Evolutionary conservation across 2,797 vertebrate genomes (phyloP).

Genomic region (Microctenopoma lineatum): DNA sequence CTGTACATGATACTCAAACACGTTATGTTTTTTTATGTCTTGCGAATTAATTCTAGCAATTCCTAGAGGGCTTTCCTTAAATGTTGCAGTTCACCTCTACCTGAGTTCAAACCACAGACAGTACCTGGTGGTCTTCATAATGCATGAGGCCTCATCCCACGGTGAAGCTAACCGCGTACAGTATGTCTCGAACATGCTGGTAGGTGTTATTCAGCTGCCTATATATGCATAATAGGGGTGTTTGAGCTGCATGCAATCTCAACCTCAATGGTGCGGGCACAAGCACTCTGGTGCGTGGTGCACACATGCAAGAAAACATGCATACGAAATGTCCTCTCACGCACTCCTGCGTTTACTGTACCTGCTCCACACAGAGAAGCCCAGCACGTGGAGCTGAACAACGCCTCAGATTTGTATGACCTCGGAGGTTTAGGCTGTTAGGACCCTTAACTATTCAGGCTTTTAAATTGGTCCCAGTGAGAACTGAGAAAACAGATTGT

Average conservation of each 20-base stretch:
- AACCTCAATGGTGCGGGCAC: slow-evolving; percentile 41
- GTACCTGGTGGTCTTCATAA: slow-evolving; percentile 31
- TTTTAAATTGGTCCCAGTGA: slow-evolving; percentile 82
- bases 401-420: slow-evolving; percentile 17
- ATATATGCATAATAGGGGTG: slow-evolving; percentile 39
- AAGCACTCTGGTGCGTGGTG: slow-evolving; percentile 39
- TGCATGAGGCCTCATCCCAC: slow-evolving; percentile 26
- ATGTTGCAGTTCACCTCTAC: slow-evolving; percentile 19
- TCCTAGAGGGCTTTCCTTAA: slow-evolving; percentile 18
- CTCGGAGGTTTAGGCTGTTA: slow-evolving; percentile 7
- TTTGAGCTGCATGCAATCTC: slow-evolving; percentile 36
- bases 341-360: too few species aligned
- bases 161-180: slow-evolving; percentile 23
- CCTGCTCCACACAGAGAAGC: slow-evolving; percentile 2
- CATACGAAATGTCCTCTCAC: slow-evolving; percentile 3
- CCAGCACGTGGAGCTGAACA: slow-evolving; percentile 7
- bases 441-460: slow-evolving; percentile 48
- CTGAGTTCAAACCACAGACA: slow-evolving; percentile 30
- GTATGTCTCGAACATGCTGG: slow-evolving; percentile 38
- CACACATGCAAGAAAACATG: slow-evolving; percentile 33
- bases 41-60: background rate
- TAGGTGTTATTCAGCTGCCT: slow-evolving; percentile 29
- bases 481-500: slow-evolving; percentile 47
- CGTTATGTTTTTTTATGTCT: slow-evolving; percentile 13
- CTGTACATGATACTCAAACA: background rate